Evolutionary conservation across 2,888 invertebrate species (phyloP).

Genomic region (Drepanosiphum platanoidis): DNA sequence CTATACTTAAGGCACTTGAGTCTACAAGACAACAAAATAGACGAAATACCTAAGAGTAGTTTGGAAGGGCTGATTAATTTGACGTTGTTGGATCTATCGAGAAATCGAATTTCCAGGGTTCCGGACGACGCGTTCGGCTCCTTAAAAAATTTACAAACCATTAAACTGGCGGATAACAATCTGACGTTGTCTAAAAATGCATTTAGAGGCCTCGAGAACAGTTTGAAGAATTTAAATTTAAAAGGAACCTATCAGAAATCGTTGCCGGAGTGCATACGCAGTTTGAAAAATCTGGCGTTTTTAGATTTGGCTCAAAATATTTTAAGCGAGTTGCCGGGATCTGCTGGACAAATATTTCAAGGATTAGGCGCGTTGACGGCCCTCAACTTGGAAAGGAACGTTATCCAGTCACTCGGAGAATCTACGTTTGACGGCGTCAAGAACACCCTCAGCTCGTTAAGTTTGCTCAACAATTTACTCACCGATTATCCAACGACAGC

Average conservation of each 20-base stretch:
- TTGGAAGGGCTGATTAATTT: constrained; percentile 76
- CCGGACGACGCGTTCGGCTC: constrained; percentile 81
- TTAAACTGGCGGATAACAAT: constrained; percentile 89
- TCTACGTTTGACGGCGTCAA: constrained; percentile 83
- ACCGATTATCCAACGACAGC: constrained; percentile 88
- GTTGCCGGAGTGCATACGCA: constrained; percentile 82
- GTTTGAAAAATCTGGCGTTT: constrained; percentile 83
- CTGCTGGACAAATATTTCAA: constrained; percentile 77
- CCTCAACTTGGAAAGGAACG: constrained; percentile 87
- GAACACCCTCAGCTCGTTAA: constrained; percentile 85
- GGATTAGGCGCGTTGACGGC: constrained; percentile 85
- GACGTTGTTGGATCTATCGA: constrained; percentile 84
- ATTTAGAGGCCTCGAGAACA: constrained; percentile 81
- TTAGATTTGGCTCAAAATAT: constrained; percentile 90
- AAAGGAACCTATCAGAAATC: constrained; percentile 85
- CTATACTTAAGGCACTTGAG: constrained; percentile 82
- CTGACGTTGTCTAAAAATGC: constrained; percentile 77
- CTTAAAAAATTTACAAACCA: constrained; percentile 78
- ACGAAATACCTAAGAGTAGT: constrained; percentile 80
- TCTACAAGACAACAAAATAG: constrained; percentile 81
- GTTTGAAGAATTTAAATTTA: constrained; percentile 87
- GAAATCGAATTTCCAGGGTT: constrained; percentile 79
- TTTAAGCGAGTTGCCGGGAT: constrained; percentile 81
- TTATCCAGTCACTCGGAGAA: constrained; percentile 80
- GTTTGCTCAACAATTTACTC: constrained; percentile 87